Evolutionary conservation across 2,888 invertebrate species (phyloP).

Genomic region (Rhorus exstirpatorius): DNA sequence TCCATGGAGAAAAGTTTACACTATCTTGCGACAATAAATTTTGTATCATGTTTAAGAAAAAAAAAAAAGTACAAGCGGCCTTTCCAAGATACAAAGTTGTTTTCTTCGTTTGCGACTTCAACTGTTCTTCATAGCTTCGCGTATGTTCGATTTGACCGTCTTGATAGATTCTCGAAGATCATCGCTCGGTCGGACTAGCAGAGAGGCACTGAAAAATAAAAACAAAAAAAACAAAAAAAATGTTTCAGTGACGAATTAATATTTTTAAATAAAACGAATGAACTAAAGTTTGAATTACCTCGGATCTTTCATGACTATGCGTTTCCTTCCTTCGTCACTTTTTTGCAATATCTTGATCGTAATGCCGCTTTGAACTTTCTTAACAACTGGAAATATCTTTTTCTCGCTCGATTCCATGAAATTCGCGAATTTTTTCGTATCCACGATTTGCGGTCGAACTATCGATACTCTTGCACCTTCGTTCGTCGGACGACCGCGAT

Average conservation of each 20-base stretch:
- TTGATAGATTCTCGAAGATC: constrained; percentile 78
- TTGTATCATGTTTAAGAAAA: constrained; percentile 50
- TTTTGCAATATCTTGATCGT: constrained; percentile 78
- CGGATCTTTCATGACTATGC: constrained; percentile 80
- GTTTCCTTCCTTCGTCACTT: constrained; percentile 75
- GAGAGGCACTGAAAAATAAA: constrained; percentile 75
- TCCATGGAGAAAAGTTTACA: constrained; percentile 38
- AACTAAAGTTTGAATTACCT: constrained; percentile 73
- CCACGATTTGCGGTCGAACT: constrained; percentile 78
- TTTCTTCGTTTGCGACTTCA: constrained; percentile 13
- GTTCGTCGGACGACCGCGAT: constrained; percentile 77
- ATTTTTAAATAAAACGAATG: not conserved
- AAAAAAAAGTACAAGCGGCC: constrained; percentile 22
- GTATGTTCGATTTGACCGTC: constrained; percentile 77
- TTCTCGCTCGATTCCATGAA: constrained; percentile 66
- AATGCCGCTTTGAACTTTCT: constrained; percentile 78
- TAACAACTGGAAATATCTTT: constrained; percentile 76
- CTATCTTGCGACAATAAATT: constrained; percentile 58
- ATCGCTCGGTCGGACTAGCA: constrained; percentile 77
- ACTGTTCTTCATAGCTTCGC: constrained; percentile 77
- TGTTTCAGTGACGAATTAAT: not conserved
- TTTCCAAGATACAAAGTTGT: constrained; percentile 1
- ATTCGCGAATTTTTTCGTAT: constrained; percentile 77
- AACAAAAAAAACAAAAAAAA: constrained; percentile 45
- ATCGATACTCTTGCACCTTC: constrained; percentile 72